A percentile compares a stretch with the other conserved stretches of the same genome.
These are phyloP conservation scores for Numenius arquata DNA, from an alignment of 2,113 vertebrate genomes.

Conservation along the genomic window DNA sequence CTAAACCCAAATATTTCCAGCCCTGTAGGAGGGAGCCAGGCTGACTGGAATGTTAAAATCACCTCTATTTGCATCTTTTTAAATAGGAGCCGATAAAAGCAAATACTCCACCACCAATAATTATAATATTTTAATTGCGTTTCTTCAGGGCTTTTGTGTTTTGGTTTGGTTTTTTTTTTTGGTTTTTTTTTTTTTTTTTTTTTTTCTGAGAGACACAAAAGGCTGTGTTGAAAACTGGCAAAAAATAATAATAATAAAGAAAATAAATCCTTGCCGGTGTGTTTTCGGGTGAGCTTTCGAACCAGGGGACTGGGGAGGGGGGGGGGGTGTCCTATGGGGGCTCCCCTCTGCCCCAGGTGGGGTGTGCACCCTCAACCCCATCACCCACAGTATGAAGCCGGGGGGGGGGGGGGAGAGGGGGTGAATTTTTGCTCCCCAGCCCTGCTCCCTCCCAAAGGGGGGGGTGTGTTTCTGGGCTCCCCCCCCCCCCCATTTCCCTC, in stretches of 20 bases:
- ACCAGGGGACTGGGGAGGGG: background rate
- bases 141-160: conserved; percentile 59
- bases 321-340: background rate
- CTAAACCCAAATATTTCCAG: conserved; percentile 41
- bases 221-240: background rate
- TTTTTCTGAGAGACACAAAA: background rate
- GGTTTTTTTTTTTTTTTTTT: background rate
- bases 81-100: conserved; percentile 58
- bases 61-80: conserved; percentile 66
- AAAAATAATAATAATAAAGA: background rate
- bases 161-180: background rate
- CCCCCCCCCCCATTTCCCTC: rapidly evolving
- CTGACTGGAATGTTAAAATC: conserved; percentile 60
- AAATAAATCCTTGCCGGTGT: background rate
- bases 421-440: background rate
- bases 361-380: rapidly evolving
- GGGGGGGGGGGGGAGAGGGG: background rate
- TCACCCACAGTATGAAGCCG: background rate
- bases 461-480: too few species aligned
- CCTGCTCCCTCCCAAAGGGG: background rate
- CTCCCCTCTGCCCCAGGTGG: background rate
- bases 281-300: background rate
- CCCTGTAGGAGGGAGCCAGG: conserved; percentile 39
- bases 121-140: conserved; percentile 74
- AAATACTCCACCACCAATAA: conserved; percentile 67